Evolutionary conservation across 1,140 invertebrate genomes (phyloP).

Genomic region (Brachionus rotundiformis): DNA sequence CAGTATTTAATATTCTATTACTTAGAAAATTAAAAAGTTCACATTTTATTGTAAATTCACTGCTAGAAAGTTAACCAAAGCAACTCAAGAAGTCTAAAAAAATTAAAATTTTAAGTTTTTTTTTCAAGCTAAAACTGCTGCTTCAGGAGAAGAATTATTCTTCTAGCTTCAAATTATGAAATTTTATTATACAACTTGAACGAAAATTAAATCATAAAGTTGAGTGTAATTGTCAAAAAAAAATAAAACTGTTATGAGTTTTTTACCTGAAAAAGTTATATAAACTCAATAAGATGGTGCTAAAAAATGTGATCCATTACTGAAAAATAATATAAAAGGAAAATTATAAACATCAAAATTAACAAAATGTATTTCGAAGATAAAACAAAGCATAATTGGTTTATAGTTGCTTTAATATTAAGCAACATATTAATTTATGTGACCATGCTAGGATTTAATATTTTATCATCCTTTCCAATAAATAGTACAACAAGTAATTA

Average conservation of each 20-base stretch:
- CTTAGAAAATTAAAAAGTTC: too few relatives aligned
- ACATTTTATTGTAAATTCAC: too few relatives aligned
- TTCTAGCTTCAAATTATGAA: too few relatives aligned
- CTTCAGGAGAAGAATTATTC: too few relatives aligned
- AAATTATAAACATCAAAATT: neutral
- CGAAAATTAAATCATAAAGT: neutral
- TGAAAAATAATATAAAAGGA: neutral
- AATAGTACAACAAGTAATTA: neutral
- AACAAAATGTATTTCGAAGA: neutral
- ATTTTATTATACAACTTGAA: too few relatives aligned
- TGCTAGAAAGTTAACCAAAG: too few relatives aligned
- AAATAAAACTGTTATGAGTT: neutral
- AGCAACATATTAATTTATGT: conserved; percentile 44
- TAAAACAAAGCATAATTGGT: conserved; percentile 43
- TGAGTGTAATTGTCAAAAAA: neutral
- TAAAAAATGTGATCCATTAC: neutral
- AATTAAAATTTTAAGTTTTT: too few relatives aligned
- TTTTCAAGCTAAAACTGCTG: too few relatives aligned
- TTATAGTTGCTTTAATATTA: conserved; percentile 33
- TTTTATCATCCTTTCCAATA: conserved; percentile 5
- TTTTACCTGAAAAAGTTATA: neutral
- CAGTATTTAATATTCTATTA: too few relatives aligned
- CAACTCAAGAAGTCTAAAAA: too few relatives aligned
- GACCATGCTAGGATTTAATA: conserved; percentile 30
- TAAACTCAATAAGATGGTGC: neutral